phyloP scores from a whole-genome alignment of 1,140 invertebrate species.

The Bombus pascuorum region DNA sequence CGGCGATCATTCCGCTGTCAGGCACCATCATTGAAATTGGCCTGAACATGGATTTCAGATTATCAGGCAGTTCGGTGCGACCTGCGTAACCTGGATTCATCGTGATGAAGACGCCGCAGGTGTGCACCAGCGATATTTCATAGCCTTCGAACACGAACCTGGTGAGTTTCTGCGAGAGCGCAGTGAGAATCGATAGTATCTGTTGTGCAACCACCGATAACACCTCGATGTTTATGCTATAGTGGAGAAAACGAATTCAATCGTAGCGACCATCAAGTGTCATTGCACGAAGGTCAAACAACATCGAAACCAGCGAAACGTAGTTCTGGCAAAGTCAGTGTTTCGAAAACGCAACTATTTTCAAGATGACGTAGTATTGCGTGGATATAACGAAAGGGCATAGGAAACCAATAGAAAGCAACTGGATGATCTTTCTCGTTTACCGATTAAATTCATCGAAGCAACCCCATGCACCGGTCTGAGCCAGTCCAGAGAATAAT shows the following conservation, averaged over 20 bases:
- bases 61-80: conserved; percentile 94
- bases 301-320: too few relatives aligned
- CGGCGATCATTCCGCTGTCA: conserved; percentile 93
- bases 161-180: conserved; percentile 85
- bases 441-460: conserved; percentile 93
- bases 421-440: not conserved
- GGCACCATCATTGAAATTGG: conserved; percentile 98
- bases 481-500: conserved; percentile 88
- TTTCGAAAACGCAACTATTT: too few relatives aligned
- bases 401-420: not conserved
- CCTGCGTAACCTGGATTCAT: conserved; percentile 97
- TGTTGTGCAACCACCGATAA: conserved; percentile 94
- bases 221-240: conserved; percentile 93
- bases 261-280: not conserved
- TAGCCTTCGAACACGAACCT: conserved; percentile 91
- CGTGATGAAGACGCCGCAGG: conserved; percentile 94
- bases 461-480: conserved; percentile 93
- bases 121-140: conserved; percentile 88
- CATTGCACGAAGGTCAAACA: too few relatives aligned
- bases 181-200: conserved; percentile 88
- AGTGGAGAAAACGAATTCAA: not conserved
- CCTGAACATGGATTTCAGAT: conserved; percentile 95
- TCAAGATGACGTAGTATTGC: too few relatives aligned
- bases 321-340: too few relatives aligned
- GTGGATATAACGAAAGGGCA: too few relatives aligned